A percentile compares a stretch with the other conserved stretches of the same genome.
Conservation (phyloP, 2,888 invertebrate species). For the Tortrix viridana region DNA sequence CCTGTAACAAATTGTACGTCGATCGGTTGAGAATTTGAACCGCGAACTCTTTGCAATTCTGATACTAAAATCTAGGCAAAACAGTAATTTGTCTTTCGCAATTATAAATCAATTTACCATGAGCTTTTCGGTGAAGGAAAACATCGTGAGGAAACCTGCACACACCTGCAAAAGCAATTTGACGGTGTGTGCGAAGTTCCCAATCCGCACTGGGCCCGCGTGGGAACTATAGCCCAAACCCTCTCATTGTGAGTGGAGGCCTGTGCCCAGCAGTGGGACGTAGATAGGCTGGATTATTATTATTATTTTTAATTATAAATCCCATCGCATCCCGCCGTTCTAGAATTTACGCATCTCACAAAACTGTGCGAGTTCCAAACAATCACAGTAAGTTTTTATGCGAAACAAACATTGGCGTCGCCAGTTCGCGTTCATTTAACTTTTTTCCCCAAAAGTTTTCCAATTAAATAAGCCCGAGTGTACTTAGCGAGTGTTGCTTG, state of each 20-base stretch:
- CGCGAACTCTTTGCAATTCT: too few species aligned
- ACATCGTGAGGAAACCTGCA: too few species aligned
- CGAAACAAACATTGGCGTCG: slow-evolving; percentile 18
- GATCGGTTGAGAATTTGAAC: too few species aligned
- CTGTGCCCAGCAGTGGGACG: too few species aligned
- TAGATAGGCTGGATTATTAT: too few species aligned
- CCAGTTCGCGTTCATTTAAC: slow-evolving; percentile 28
- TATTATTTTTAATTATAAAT: neutral
- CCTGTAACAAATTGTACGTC: too few species aligned
- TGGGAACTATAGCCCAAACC: too few species aligned
- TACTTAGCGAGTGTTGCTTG: slow-evolving; percentile 27
- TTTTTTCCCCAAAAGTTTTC: slow-evolving; percentile 34
- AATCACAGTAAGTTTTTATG: slow-evolving; percentile 28
- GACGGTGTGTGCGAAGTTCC: too few species aligned
- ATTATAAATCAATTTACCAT: neutral
- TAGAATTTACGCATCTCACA: slow-evolving; percentile 7
- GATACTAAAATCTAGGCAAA: neutral
- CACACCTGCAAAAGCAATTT: too few species aligned
- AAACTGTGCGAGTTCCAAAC: slow-evolving; percentile 6
- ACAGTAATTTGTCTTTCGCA: neutral
- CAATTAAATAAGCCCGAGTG: slow-evolving; percentile 32
- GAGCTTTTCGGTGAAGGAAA: too few species aligned
- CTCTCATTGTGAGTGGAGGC: too few species aligned
- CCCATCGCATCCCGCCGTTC: neutral
- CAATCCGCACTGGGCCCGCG: too few species aligned